Base-by-base conservation (phyloP, 92 coral and sea anemone species). In the Epizoanthus illoricatus region DNA sequence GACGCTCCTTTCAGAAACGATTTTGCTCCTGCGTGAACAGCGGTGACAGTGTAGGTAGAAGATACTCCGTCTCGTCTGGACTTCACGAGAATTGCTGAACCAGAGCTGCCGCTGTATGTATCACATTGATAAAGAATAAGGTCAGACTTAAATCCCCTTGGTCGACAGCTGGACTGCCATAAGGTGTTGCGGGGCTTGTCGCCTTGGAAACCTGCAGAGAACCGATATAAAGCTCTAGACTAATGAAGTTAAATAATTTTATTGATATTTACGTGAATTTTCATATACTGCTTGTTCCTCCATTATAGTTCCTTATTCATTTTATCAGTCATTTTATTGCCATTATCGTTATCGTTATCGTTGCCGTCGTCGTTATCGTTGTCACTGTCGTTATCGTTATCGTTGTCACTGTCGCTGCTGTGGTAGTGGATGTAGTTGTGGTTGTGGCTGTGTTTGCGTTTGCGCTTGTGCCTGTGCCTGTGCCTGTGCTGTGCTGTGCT, bases 21-120 rank as follows among this genome's bases (percentile, higher is more conserved):
- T 39, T 47, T 42, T 2, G 23, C 45, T 15, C 82, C 82, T 41
- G 60, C 69, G 58, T 78, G 82, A 78, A 78, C 66, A 2, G 59
- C 82, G 7, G 82, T 78, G 6, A 63, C 82, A 3, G 17, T 11
- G 61, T 62, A 78, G 19, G 47, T 43, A 42, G 82, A 10, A 6
- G 71, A 4, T 33, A 20, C 18, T 3, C 82, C 82, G 2, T 62
- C 59, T n/a, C n/a, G 59, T 23, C 61, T 78, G 20, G 6, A 36
- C 19, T 74, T 88, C 70, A 80, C 86, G 18, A 90, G 84, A 57
- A 92, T 79, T 57, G 94, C 97, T 19, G 97, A 87, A 15, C 97
- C 97, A 6, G 94, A 91, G 67, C 88, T 90, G 17, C 94, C 94
- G 7, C 78, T 67, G 0, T 79, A 82, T 11, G 78, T 88, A 60